Percentiles rank a stretch among this genome's conserved stretches.
Conservation (phyloP, 1,140 invertebrate genomes). For the Drosophila ficusphila region DNA sequence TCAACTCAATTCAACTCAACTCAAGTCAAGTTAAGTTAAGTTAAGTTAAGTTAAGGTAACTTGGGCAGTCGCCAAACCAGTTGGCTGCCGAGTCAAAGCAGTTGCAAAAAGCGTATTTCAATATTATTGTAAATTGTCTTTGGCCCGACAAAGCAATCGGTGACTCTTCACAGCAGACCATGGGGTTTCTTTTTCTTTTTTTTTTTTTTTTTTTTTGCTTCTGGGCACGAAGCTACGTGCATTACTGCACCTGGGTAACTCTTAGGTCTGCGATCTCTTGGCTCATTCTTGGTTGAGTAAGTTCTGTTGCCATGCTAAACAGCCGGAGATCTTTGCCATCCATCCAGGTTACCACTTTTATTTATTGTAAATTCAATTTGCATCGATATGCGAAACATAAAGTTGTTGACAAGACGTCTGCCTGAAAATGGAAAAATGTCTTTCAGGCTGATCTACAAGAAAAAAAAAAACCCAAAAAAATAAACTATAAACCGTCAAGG, state of each 20-base stretch:
- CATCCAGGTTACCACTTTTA: conserved; percentile 3
- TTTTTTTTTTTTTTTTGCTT: no score
- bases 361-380: conserved; percentile 51
- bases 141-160: conserved; percentile 29
- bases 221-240: conserved; percentile 29
- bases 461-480: conserved; percentile 12
- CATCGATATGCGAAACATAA: conserved; percentile 26
- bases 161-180: conserved; percentile 6
- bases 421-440: conserved; percentile 59
- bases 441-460: conserved; percentile 20
- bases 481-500: conserved; percentile 45
- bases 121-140: conserved; percentile 57
- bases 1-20: conserved; percentile 11
- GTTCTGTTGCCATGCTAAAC: conserved; percentile 11
- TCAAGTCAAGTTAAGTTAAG: conserved; percentile 9
- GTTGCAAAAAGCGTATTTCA: conserved; percentile 55
- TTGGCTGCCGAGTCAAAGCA: conserved; percentile 36
- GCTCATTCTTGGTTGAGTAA: not conserved
- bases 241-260: conserved; percentile 19
- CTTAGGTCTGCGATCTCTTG: not conserved
- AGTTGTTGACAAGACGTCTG: conserved; percentile 49
- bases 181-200: conserved; percentile 1
- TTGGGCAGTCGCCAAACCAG: conserved; percentile 51
- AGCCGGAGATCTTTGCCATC: not conserved
- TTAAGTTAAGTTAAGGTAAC: conserved; percentile 17